Percentiles rank a stretch among this genome's conserved stretches.
Evolutionary conservation across 1,140 invertebrate genomes (phyloP).

Genomic region (Maniola jurtina): DNA sequence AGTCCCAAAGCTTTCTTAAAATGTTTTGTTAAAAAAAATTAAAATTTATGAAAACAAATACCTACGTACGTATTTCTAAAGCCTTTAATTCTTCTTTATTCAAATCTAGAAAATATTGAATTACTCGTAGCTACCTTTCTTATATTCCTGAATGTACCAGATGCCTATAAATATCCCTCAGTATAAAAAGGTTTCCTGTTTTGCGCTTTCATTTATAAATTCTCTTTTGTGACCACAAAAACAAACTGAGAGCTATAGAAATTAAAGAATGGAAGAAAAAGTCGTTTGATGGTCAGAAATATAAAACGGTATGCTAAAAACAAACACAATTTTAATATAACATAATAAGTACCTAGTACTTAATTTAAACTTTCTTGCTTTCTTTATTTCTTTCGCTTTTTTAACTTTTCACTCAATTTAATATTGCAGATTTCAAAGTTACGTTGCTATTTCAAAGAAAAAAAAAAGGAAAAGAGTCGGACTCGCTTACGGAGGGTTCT

Average conservation of each 20-base stretch:
- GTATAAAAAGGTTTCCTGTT: slow-evolving; percentile 3
- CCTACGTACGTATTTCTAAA: too few species aligned
- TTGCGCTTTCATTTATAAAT: slow-evolving; percentile 9
- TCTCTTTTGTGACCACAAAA: background rate
- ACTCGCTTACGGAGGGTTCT: too few species aligned
- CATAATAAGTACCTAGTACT: too few species aligned
- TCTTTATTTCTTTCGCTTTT: too few species aligned
- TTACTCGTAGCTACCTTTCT: background rate
- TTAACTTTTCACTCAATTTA: too few species aligned
- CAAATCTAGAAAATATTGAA: background rate
- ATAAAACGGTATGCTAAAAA: background rate
- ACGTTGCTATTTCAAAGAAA: too few species aligned
- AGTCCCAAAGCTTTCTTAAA: too few species aligned
- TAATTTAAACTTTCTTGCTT: too few species aligned
- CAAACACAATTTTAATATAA: background rate
- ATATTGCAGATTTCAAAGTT: too few species aligned
- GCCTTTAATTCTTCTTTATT: background rate
- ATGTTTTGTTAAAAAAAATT: background rate
- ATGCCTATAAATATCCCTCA: slow-evolving; percentile 6
- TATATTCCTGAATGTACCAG: background rate
- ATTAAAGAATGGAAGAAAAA: background rate
- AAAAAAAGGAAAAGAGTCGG: too few species aligned
- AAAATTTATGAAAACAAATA: background rate
- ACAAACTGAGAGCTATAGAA: background rate
- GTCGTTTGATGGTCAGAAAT: background rate